A percentile compares a stretch with the other conserved stretches of the same genome.
Conservation (phyloP, 2,888 invertebrate species). For the Ichneumoninae sp. region DNA sequence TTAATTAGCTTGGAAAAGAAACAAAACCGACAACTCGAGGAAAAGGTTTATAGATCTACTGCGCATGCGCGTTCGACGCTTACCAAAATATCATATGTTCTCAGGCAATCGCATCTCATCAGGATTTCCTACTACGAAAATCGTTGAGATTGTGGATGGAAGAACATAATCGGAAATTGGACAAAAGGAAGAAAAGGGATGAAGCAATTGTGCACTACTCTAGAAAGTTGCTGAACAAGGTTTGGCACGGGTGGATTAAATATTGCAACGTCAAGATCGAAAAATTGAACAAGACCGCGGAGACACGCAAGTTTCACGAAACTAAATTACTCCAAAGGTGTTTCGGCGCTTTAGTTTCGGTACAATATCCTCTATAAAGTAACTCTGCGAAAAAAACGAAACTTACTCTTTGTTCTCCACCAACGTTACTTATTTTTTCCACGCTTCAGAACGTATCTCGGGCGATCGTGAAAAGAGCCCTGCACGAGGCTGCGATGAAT, state of each 20-base stretch:
- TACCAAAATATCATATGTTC: constrained; percentile 28
- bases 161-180: background rate
- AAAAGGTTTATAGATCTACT: constrained; percentile 39
- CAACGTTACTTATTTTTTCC: constrained; percentile 3
- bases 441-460: constrained; percentile 56
- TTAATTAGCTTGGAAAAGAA: constrained; percentile 34
- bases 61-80: background rate
- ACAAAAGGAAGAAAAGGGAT: constrained; percentile 32
- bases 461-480: constrained; percentile 28
- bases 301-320: constrained; percentile 30
- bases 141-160: constrained; percentile 40
- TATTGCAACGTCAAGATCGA: constrained; percentile 61
- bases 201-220: constrained; percentile 46
- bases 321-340: constrained; percentile 61
- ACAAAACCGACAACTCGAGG: constrained; percentile 32
- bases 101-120: constrained; percentile 50
- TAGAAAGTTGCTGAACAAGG: constrained; percentile 57
- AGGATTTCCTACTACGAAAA: constrained; percentile 26
- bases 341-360: constrained; percentile 64
- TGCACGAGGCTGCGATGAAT: constrained; percentile 39
- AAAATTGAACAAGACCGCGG: constrained; percentile 37
- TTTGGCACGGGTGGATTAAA: constrained; percentile 63
- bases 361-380: constrained; percentile 36
- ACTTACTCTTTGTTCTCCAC: background rate
- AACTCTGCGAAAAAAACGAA: background rate